A percentile compares a stretch with the other conserved stretches of the same genome.
Conservation (phyloP, 2,797 vertebrate species). For the Ibycter americanus region DNA sequence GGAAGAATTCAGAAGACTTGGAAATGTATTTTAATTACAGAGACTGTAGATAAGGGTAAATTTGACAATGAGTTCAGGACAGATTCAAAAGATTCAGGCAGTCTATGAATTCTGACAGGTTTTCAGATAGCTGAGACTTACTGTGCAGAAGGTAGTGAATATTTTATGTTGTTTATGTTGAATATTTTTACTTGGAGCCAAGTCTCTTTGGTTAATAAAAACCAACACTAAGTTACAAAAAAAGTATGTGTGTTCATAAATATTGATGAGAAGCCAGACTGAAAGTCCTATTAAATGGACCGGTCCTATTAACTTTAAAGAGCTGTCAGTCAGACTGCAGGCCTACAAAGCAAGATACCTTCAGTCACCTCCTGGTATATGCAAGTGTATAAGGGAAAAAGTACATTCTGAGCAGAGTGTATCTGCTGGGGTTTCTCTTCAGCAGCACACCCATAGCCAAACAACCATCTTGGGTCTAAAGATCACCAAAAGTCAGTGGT, state of each 20-base stretch:
- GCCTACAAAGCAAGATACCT: neutral
- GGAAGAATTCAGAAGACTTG: neutral
- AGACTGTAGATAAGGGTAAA: neutral
- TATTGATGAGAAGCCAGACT: neutral
- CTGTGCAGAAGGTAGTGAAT: conserved; percentile 53
- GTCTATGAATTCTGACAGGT: conserved; percentile 38
- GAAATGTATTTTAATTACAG: neutral
- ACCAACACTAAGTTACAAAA: neutral
- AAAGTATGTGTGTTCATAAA: neutral
- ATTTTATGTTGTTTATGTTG: conserved; percentile 60
- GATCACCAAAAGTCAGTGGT: neutral
- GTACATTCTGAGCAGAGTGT: no score
- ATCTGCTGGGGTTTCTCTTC: neutral
- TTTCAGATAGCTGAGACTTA: neutral
- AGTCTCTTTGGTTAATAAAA: neutral
- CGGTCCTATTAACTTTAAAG: neutral
- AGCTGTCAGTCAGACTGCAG: neutral
- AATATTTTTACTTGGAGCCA: conserved; percentile 10
- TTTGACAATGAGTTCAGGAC: neutral
- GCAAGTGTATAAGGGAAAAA: accelerated
- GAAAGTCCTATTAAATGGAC: neutral
- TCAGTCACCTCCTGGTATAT: neutral
- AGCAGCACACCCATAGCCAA: neutral
- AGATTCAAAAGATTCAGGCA: neutral
- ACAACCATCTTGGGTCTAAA: neutral